Percentiles rank a stretch among this genome's conserved stretches.
phyloP scores from a whole-genome alignment of 2,888 invertebrate species.

The Zygogramma bicolorata region DNA sequence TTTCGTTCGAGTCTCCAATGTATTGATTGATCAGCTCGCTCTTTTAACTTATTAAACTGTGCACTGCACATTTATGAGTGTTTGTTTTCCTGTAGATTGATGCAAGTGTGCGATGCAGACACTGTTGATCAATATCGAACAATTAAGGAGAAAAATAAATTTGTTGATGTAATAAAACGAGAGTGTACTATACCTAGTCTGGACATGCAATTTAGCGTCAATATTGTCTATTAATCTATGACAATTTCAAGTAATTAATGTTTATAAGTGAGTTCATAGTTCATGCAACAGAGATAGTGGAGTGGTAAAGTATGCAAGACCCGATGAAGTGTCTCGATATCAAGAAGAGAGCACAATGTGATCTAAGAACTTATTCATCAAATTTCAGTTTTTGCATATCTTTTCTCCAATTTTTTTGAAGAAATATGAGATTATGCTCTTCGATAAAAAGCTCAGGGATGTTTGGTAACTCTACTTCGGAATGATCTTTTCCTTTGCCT shows the following conservation, averaged over 20 bases:
- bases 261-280: slow-evolving; percentile 46
- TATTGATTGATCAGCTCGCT: neutral
- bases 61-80: neutral
- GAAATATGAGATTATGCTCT: no score
- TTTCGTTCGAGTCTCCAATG: neutral
- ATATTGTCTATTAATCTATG: slow-evolving; percentile 43
- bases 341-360: neutral
- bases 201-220: slow-evolving; percentile 38
- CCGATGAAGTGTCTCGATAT: neutral
- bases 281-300: slow-evolving; percentile 32
- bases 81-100: neutral
- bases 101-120: slow-evolving; percentile 9
- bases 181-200: slow-evolving; percentile 31
- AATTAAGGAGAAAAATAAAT: slow-evolving; percentile 14
- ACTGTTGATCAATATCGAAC: slow-evolving; percentile 2
- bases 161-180: slow-evolving; percentile 5
- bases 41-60: neutral
- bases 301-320: neutral
- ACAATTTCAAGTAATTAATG: slow-evolving; percentile 41
- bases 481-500: no score
- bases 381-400: neutral
- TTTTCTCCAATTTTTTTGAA: no score
- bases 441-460: no score
- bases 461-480: no score
- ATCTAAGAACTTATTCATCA: neutral